Evolutionary conservation across 2,797 vertebrate species (phyloP), one percentile per base, ranked within the genome.

Genomic region (Lycodopsis pacificus): DNA sequence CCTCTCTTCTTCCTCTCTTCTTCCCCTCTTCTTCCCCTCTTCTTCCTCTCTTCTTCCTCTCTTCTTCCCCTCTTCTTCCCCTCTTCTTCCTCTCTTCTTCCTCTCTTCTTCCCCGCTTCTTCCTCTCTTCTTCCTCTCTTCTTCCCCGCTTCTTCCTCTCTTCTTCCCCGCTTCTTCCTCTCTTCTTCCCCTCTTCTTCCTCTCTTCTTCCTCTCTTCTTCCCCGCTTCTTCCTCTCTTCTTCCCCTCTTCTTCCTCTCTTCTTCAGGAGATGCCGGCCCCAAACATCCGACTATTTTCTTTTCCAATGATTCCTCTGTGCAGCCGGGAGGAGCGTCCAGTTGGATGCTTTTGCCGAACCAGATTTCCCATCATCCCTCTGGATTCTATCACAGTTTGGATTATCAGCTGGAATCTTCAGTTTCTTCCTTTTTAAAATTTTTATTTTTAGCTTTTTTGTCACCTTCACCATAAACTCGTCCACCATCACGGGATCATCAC

Each of bases 241-340:
- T 27, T 27, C 27, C 27, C 3, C 27, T 27, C 27, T 27, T 27
- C 10, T 22, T 19, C 34, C 19, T 49, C 36, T 38, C 38, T 32
- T 4, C 4, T 25, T 7, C 4, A 81, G 76, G 56, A 76, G 63
- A 20, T 4, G 3, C 38, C 58, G 46, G 63, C 54, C 42, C 4
- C 30, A 65, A 76, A 73, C 61, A 71, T 53, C 73, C 20, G 2
- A 69, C 40, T 56, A 1, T 46, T 66, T 54, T 49, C 34, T 81
- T n/a, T 86, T 77, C 79, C 84, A 77, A 80, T 72, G 67, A 83
- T 84, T 17, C 79, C 38, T n/a, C 67, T 53, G 49, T 86, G 76
- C 81, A 74, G 30, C 65, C 25, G 11, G 59, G 64, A 67, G 68
- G 48, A 70, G 36, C 5, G 6, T n/a, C 63, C 63, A 5, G 48